Evolutionary conservation across 2,113 vertebrate species (phyloP).

Genomic region (Perccottus glenii): DNA sequence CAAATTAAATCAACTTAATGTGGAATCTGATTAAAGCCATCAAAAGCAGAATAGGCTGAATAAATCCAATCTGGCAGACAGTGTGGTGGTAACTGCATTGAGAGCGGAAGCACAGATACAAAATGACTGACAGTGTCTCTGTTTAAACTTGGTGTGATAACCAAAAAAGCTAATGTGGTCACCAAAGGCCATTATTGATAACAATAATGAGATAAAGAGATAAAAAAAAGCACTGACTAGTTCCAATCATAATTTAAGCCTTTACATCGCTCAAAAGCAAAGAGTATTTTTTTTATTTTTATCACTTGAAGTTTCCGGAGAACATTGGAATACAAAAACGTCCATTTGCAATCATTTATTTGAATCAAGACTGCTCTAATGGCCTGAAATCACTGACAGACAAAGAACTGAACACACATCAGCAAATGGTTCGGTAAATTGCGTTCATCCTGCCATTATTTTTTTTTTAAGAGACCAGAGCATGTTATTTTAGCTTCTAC

Average conservation of each 20-base stretch:
- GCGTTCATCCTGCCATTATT: conserved; percentile 25
- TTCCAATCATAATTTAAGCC: neutral
- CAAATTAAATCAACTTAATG: conserved; percentile 66
- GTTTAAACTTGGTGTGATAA: conserved; percentile 37
- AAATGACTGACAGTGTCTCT: conserved; percentile 27
- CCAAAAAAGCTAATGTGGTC: neutral
- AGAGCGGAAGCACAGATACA: conserved; percentile 39
- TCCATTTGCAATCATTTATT: conserved; percentile 5
- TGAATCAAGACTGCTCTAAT: conserved; percentile 20
- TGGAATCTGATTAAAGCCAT: conserved; percentile 55
- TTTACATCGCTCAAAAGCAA: neutral
- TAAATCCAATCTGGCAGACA: conserved; percentile 52
- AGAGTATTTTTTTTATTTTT: neutral
- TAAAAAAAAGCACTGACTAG: neutral
- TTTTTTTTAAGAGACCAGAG: conserved; percentile 16
- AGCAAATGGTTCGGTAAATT: conserved; percentile 22
- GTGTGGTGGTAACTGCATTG: conserved; percentile 16
- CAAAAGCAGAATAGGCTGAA: conserved; percentile 46
- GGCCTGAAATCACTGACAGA: neutral
- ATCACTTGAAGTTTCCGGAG: conserved; percentile 1
- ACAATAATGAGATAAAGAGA: neutral
- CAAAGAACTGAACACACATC: conserved; percentile 17
- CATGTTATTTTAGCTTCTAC: neutral
- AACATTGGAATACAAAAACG: conserved; percentile 28
- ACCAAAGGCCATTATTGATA: neutral